Conservation (phyloP, 2,888 invertebrate species). For the Hemicrepidius hirtus region DNA sequence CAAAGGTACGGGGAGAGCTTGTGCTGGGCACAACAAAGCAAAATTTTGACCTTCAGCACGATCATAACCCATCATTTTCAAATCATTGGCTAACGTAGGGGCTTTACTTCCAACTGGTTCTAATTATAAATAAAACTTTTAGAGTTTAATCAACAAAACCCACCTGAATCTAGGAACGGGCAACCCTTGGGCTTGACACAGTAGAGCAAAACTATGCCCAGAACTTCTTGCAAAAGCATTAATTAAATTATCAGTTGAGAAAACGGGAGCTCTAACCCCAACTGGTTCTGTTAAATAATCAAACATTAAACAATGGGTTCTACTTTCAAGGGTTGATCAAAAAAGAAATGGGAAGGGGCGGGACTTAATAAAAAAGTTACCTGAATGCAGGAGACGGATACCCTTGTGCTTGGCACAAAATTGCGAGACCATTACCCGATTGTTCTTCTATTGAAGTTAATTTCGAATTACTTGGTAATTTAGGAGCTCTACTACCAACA, state of each 20-base stretch:
- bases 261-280: conserved; percentile 81
- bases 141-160: conserved; percentile 35
- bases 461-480: conserved; percentile 81
- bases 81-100: conserved; percentile 77
- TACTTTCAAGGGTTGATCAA: too few species aligned
- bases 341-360: too few species aligned
- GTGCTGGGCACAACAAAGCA: conserved; percentile 81
- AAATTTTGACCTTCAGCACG: conserved; percentile 76
- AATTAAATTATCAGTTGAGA: conserved; percentile 81
- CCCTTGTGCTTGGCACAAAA: conserved; percentile 86
- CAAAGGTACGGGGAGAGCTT: conserved; percentile 78
- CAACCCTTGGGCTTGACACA: conserved; percentile 87
- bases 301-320: too few species aligned
- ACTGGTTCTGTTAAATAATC: conserved; percentile 39
- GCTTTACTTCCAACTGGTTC: conserved; percentile 79
- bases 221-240: conserved; percentile 80
- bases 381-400: conserved; percentile 74
- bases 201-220: conserved; percentile 79
- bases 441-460: conserved; percentile 81
- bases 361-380: too few species aligned
- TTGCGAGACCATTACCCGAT: conserved; percentile 78
- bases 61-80: conserved; percentile 79
- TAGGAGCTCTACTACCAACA: conserved; percentile 80
- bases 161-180: conserved; percentile 72
- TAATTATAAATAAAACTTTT: conserved; percentile 64